Base-by-base conservation (phyloP, 2,113 vertebrate species). In the Melanostigma gelatinosum region DNA sequence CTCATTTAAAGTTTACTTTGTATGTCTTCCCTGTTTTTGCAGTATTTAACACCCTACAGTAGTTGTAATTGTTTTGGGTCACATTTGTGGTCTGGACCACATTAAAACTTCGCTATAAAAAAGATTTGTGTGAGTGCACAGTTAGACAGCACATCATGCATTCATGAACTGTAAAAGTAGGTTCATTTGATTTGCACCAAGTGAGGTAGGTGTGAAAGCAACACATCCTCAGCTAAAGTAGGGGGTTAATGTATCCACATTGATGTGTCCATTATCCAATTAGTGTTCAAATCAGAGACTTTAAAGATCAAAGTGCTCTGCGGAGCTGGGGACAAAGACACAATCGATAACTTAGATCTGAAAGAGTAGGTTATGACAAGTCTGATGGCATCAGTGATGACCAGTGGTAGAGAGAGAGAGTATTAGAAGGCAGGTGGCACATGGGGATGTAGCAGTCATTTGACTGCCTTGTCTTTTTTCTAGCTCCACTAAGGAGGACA, bases 401-500 rank as follows among this genome's bases (percentile, higher is more conserved):
- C 34, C 24, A 72, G 16, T 54, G 6, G 44, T 48, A 20, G 46
- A 24, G 10, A 64, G 10, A 64, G 22, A 79, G 15, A 65, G 2
- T 54, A 57, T 42, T 34, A 44, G 7, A 36, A 60, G 62, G 36
- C 52, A 52, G 20, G 67, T 52, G 48, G 34, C 4, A 34, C 34
- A 34, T 9, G 52, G 42, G 60, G 46, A 54, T 55, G 32, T 27
- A 63, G 58, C 57, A 34, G 55, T 74, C 50, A 78, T 72, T 50
- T 80, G 60, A 83, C 61, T 18, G 29, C 5, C 9, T 78, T 77
- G 20, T 79, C 50, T 88, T 62, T 90, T 89, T 84, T 80, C 42
- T 40, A 94, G 93, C 80, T 87, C 88, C 8, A 64, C 68, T 54
- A 93, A 93, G 82, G 88, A 93, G 80, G 93, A 94, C 86, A 92